Percentiles rank a stretch among this genome's conserved stretches.
Conservation (phyloP, 2,888 invertebrate species). For the Tipula confusa region DNA sequence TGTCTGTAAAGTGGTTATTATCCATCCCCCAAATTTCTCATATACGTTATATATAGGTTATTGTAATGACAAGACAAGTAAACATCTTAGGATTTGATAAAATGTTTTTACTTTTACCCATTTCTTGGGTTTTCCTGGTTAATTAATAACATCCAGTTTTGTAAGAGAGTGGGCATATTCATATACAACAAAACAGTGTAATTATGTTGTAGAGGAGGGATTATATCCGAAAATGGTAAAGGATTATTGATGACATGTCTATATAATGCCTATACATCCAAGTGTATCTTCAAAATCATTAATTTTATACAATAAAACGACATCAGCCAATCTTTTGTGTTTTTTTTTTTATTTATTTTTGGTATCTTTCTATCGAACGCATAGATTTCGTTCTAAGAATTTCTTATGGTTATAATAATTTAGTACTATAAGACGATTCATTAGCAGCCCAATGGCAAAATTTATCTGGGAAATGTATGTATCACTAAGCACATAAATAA, state of each 20-base stretch:
- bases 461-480: no score
- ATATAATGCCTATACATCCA: neutral
- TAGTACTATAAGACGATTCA: no score
- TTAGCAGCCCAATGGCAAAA: no score
- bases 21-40: constrained; percentile 5
- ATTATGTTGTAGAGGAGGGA: neutral
- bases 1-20: constrained; percentile 6
- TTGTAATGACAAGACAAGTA: constrained; percentile 20
- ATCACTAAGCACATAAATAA: no score
- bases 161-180: neutral
- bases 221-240: neutral
- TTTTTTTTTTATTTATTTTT: neutral
- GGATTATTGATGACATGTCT: constrained; percentile 20
- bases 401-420: no score
- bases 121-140: neutral
- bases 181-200: neutral
- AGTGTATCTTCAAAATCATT: neutral
- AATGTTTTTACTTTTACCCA: neutral
- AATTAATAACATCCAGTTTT: neutral
- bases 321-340: neutral
- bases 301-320: neutral
- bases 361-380: neutral
- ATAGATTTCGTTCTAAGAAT: neutral
- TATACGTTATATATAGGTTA: neutral
- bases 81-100: constrained; percentile 12